Percentiles rank a stretch among this genome's conserved stretches.
Conservation (phyloP, 2,113 vertebrate genomes). For the Hippocampus mohnikei region DNA sequence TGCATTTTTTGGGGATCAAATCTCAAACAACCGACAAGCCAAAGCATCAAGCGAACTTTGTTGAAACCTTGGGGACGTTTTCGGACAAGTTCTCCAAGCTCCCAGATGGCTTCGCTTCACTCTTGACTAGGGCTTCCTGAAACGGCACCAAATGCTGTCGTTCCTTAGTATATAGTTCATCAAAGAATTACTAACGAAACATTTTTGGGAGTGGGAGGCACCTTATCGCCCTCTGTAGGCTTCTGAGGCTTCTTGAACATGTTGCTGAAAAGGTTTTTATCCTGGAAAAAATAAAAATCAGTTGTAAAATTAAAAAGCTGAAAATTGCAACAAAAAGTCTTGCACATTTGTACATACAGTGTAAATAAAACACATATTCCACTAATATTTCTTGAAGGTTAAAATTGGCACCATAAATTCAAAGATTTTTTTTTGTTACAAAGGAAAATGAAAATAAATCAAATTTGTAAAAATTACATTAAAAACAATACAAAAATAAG, state of each 20-base stretch:
- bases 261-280: slow-evolving; percentile 56
- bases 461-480: too few relatives aligned
- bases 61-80: slow-evolving; percentile 29
- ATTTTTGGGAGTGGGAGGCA: background rate
- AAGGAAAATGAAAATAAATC: too few relatives aligned
- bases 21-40: background rate
- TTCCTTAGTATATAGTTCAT: background rate
- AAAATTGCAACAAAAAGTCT: background rate
- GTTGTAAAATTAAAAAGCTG: background rate
- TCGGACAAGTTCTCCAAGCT: slow-evolving; percentile 41
- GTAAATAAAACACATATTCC: too few relatives aligned
- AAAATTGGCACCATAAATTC: too few relatives aligned
- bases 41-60: background rate
- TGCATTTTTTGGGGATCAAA: background rate
- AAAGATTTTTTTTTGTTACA: too few relatives aligned
- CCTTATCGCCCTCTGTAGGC: slow-evolving; percentile 38
- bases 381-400: too few relatives aligned
- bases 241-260: slow-evolving; percentile 53
- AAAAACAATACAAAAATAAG: too few relatives aligned
- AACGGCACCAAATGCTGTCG: too few relatives aligned
- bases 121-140: slow-evolving; percentile 26
- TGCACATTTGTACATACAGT: too few relatives aligned
- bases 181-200: background rate
- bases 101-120: slow-evolving; percentile 7
- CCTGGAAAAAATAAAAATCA: slow-evolving; percentile 33